A percentile compares a stretch with the other conserved stretches of the same genome.
These are phyloP conservation scores for Excalfactoria chinensis DNA, from an alignment of 2,113 vertebrate genomes.

Conservation along the genomic window DNA sequence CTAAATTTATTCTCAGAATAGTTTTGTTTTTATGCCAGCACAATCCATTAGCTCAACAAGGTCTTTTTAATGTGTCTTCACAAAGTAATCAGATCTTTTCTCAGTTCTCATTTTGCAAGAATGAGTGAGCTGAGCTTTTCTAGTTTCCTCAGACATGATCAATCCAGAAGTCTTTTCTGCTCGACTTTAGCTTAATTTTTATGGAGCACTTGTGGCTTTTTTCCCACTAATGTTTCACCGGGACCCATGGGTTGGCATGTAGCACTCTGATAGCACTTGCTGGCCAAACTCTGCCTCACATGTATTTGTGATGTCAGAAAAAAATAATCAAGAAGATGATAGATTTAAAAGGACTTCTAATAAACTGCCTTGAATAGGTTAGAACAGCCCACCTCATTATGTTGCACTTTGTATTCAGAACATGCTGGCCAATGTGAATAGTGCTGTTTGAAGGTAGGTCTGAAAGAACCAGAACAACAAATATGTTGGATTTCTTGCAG, in stretches of 20 bases:
- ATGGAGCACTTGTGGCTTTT: fast-evolving
- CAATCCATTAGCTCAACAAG: conserved; percentile 30
- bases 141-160: not conserved
- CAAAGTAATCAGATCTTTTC: not conserved
- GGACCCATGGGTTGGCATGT: not conserved
- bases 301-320: not conserved
- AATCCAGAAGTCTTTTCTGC: not conserved
- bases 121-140: not conserved
- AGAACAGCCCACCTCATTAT: not conserved
- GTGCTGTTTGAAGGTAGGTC: not conserved
- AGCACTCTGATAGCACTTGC: not conserved
- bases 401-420: not conserved
- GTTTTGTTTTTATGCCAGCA: conserved; percentile 7
- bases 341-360: not conserved
- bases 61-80: not conserved
- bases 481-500: not conserved
- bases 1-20: conserved; percentile 34
- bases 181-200: not conserved
- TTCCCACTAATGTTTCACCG: not conserved
- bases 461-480: not conserved
- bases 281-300: not conserved
- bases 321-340: not conserved
- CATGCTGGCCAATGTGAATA: fast-evolving
- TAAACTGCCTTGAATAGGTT: not conserved
- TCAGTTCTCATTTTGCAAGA: not conserved